phyloP scores from a whole-genome alignment of 2,797 vertebrate species.

The Distichodus sexfasciatus region DNA sequence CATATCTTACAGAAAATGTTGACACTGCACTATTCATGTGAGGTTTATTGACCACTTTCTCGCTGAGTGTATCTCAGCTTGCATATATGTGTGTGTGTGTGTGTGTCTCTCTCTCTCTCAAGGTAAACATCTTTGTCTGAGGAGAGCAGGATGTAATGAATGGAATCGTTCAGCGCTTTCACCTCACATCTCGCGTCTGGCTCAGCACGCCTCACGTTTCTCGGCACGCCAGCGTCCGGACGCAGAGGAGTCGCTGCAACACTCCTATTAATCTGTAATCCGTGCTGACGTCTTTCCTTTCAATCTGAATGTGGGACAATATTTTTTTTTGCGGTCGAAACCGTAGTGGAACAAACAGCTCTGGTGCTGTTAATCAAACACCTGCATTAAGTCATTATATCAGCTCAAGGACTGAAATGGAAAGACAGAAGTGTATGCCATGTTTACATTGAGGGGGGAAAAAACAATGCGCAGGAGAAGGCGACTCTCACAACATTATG shows the following conservation, averaged over 20 bases:
- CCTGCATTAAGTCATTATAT: background rate
- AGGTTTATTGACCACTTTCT: too few relatives aligned
- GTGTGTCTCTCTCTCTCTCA: too few relatives aligned
- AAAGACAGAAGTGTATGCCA: background rate
- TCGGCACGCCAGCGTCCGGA: background rate
- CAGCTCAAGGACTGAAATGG: background rate
- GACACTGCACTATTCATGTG: background rate
- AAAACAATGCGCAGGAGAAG: background rate
- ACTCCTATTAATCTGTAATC: background rate
- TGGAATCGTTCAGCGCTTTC: background rate
- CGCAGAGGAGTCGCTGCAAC: background rate
- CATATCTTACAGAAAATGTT: too few relatives aligned
- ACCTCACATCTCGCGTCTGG: background rate
- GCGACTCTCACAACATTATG: constrained; percentile 6
- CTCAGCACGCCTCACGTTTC: background rate
- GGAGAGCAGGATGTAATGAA: background rate
- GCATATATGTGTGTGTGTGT: too few relatives aligned
- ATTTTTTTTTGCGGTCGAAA: background rate
- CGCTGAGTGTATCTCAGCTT: background rate
- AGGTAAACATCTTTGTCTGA: background rate
- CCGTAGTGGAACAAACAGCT: background rate
- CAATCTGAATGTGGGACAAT: background rate
- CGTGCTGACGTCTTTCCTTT: background rate
- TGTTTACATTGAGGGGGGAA: background rate
- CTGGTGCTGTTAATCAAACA: background rate